Evolutionary conservation across 2,797 vertebrate genomes (phyloP).

Genomic region (Eulemur albifrons): DNA sequence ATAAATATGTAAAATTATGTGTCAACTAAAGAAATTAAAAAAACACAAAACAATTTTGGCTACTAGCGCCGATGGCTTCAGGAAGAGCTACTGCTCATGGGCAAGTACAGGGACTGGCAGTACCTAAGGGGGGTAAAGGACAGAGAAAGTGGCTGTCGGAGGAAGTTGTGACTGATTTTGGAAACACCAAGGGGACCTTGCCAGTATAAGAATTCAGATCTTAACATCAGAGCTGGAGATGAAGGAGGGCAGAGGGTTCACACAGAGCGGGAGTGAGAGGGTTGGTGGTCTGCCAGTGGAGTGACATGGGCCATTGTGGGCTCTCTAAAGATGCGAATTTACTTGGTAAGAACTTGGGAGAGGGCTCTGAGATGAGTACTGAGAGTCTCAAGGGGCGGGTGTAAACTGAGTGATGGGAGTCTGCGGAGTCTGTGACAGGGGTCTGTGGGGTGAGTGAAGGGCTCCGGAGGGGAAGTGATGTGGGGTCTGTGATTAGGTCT

Average conservation of each 20-base stretch:
- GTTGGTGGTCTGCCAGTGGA: background rate
- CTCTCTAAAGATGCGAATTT: background rate
- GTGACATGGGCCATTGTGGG: background rate
- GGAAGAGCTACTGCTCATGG: background rate
- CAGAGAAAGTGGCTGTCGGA: background rate
- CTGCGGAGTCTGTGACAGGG: background rate
- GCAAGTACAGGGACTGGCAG: background rate
- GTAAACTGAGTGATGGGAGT: background rate
- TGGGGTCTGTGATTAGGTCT: background rate
- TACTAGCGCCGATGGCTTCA: background rate
- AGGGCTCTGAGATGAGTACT: background rate
- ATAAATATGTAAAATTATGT: background rate
- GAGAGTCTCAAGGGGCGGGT: background rate
- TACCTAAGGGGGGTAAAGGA: background rate
- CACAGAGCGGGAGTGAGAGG: background rate
- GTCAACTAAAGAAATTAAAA: background rate
- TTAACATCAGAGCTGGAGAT: constrained; percentile 7
- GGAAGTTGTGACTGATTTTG: constrained; percentile 33
- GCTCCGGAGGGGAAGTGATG: background rate
- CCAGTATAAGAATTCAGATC: constrained; percentile 11
- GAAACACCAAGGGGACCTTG: constrained; percentile 17
- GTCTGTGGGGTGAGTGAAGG: background rate
- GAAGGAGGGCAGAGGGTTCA: background rate
- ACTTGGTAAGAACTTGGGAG: constrained; percentile 19
- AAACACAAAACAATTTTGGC: constrained; percentile 24